Conservation (phyloP, 2,113 vertebrate species). For the Prunella fulvescens region DNA sequence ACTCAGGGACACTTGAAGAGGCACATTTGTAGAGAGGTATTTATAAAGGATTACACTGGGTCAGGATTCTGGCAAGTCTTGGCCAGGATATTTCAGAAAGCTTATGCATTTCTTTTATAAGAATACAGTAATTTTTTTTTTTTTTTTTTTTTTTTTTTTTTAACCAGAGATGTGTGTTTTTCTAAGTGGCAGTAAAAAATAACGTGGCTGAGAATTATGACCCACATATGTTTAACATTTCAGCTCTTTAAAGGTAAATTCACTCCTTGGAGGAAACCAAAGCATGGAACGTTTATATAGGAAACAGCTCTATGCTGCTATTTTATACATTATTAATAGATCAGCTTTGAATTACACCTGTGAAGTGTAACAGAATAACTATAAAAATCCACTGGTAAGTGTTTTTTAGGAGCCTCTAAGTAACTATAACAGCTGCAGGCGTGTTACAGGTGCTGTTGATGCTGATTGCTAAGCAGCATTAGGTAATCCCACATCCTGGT, state of each 20-base stretch:
- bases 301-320: not conserved
- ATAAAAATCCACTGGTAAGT: not conserved
- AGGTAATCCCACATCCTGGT: not conserved
- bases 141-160: not conserved
- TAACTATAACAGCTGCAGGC: not conserved
- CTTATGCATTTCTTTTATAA: not conserved
- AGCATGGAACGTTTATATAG: not conserved
- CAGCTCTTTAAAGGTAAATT: not conserved
- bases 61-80: not conserved
- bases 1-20: not conserved
- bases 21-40: not conserved
- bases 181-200: not conserved
- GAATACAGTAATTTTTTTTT: not conserved
- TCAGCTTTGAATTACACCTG: not conserved
- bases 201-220: not conserved
- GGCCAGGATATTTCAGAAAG: not conserved
- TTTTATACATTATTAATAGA: conserved; percentile 27
- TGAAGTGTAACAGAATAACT: not conserved
- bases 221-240: not conserved
- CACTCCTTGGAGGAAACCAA: not conserved
- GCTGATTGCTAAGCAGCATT: not conserved
- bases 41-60: not conserved
- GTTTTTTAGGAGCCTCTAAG: not conserved
- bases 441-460: not conserved
- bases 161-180: not conserved